Evolutionary conservation across 2,113 vertebrate species (phyloP).

Genomic region (Pterophyllum scalare): DNA sequence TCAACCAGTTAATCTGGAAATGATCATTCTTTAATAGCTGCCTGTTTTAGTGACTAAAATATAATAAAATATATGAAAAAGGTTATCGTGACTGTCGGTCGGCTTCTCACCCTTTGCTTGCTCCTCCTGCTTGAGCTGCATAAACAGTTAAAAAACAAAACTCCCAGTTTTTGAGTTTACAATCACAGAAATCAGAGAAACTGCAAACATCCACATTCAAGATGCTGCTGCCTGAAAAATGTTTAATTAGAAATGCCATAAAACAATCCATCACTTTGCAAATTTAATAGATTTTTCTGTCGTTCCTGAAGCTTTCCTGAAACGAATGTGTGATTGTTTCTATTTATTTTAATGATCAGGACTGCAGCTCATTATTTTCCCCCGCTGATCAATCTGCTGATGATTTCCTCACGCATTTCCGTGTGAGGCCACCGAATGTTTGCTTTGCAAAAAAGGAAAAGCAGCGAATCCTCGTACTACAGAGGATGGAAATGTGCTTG

Average conservation of each 20-base stretch:
- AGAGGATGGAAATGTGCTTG: slow-evolving; percentile 2
- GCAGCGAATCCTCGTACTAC: neutral
- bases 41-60: neutral
- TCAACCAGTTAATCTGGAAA: neutral
- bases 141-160: neutral
- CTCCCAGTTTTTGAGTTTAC: rapidly evolving
- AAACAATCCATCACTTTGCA: neutral
- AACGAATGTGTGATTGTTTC: neutral
- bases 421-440: neutral
- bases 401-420: neutral
- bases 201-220: neutral
- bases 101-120: neutral
- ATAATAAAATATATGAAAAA: neutral
- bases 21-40: too few relatives aligned
- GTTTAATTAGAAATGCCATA: neutral
- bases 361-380: neutral
- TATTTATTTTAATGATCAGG: neutral
- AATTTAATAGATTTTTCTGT: neutral
- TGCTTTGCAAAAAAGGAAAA: neutral
- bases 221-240: neutral
- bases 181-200: neutral
- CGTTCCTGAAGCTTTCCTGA: neutral
- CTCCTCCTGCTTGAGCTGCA: neutral
- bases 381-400: neutral
- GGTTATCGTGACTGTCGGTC: neutral